Evolutionary conservation across 2,113 vertebrate species (phyloP), one percentile per base, ranked within the genome.

Genomic region (Sapajus apella): DNA sequence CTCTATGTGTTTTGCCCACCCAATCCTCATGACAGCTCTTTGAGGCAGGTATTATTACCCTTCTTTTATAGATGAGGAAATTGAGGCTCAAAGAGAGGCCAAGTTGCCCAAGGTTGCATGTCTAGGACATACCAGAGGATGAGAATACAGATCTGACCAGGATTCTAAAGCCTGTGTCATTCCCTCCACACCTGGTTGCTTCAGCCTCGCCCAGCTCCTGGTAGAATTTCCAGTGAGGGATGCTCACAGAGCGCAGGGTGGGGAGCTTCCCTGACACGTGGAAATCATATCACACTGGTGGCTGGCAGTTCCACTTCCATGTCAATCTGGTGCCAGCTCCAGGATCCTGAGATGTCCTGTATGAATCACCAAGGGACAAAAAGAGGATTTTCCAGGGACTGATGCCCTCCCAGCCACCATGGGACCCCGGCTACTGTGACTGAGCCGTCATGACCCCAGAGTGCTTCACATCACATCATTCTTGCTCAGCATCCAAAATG

Each of bases 1-100:
- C 3, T 45, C 70, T 32, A 1, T 3, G 1, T 21, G 30, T 40
- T 91, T 80, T 72, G 37, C 40, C 40, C 7, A 10, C 32, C 27
- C 0, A 16, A 20, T 72, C 37, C 37, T 87, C n/a, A 75, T 3
- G 0, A 89, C 5, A 23, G 23, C n/a, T 27, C 79, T 77, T 50
- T 4, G 8, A 76, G 21, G 55, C 37, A 37, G 61, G n/a, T n/a
- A 25, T 72, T 77, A 70, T 70, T 47, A 52, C 47, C 30, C 35
- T 47, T 23, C 2, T 30, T 92, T 95, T 40, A 21, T 18, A 79
- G 68, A 75, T 16, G 32, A 97, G 47, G 40, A 85, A 64, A 40
- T 2, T 27, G 52, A 96, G 75, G 61, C 43, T 79, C 82, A 35
- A 14, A 64, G 25, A 11, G 56, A 94, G 14, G 61, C 92, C 30